These are phyloP conservation scores for Tylochromis polylepis DNA, from an alignment of 2,113 vertebrate species.

Conservation along the genomic window DNA sequence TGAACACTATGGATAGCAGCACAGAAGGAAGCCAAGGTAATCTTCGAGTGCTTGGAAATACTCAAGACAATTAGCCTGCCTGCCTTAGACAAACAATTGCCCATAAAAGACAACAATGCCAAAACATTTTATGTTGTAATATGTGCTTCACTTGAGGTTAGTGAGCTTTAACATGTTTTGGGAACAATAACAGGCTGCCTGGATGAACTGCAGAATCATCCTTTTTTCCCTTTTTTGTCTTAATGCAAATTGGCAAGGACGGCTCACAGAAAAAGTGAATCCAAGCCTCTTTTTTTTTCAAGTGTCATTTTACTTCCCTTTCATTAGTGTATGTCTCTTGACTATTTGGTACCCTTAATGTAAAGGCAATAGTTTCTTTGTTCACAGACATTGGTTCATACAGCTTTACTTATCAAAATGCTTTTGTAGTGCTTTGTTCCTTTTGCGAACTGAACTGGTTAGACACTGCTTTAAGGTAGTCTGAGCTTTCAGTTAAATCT, in stretches of 20 bases:
- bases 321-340: slow-evolving; percentile 48
- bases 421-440: slow-evolving; percentile 51
- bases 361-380: slow-evolving; percentile 66
- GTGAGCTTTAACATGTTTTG: slow-evolving; percentile 33
- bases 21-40: slow-evolving; percentile 60
- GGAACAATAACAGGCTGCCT: slow-evolving; percentile 40
- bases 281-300: slow-evolving; percentile 33
- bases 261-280: slow-evolving; percentile 45
- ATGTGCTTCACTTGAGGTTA: slow-evolving; percentile 19
- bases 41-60: slow-evolving; percentile 50
- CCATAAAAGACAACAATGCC: slow-evolving; percentile 53
- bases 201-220: slow-evolving; percentile 26
- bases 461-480: slow-evolving; percentile 46
- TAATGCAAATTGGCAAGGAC: slow-evolving; percentile 56
- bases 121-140: slow-evolving; percentile 46
- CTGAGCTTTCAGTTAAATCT: slow-evolving; percentile 29
- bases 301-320: slow-evolving; percentile 51
- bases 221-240: slow-evolving; percentile 4
- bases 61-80: slow-evolving; percentile 56
- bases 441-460: slow-evolving; percentile 44
- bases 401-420: slow-evolving; percentile 60
- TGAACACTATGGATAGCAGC: slow-evolving; percentile 72
- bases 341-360: slow-evolving; percentile 68
- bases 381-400: slow-evolving; percentile 70
- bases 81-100: slow-evolving; percentile 52